Evolutionary conservation across 2,113 vertebrate genomes (phyloP), one percentile per base, ranked within the genome.

Genomic region (Colius striatus): DNA sequence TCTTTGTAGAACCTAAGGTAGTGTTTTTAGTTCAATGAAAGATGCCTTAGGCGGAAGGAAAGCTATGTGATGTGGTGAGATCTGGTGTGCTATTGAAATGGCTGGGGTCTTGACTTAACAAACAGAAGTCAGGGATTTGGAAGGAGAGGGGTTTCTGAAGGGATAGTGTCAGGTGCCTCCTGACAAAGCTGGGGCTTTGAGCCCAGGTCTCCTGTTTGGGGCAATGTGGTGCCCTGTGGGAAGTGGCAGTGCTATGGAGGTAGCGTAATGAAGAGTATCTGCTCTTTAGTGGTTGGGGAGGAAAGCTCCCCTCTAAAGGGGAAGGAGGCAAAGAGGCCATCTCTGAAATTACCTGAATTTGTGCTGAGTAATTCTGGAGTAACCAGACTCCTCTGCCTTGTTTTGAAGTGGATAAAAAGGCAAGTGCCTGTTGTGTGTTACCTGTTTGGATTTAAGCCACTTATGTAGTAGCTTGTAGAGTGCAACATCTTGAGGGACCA

Each of bases 151-250:
- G 8, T 5, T 3, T 65, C 15, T 55, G 1, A 30, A 27, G n/a
- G n/a, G 0, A 0, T 3, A 4, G 41, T 2, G 3, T 23, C 2
- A 9, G 30, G 8, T 41, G 8, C 6, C 4, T 32, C 15, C 11
- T 60, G 61, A 2, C 1, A 4, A n/a, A 48, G 47, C 3, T 8
- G 6, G 2, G 4, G 0, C 2, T 55, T 65, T 36, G 5, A 34
- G 8, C 26, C 3, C 22, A 9, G 20, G 54, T 4, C 10, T 45
- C 13, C 17, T 66, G 14, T 9, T 26, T 30, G 19, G 22, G 20
- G 17, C 5, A 6, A 2, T 3, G 27, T 25, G 66, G 26, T 61
- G 50, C 3, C 19, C 26, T 32, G 30, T 8, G 26, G 73, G 51
- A 11, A 17, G 0, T 2, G 34, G 8, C 5, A 19, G 19, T 12